Percentiles rank a stretch among this genome's conserved stretches.
Evolutionary conservation across 2,797 vertebrate genomes (phyloP).

Genomic region (Rallus crepitans): DNA sequence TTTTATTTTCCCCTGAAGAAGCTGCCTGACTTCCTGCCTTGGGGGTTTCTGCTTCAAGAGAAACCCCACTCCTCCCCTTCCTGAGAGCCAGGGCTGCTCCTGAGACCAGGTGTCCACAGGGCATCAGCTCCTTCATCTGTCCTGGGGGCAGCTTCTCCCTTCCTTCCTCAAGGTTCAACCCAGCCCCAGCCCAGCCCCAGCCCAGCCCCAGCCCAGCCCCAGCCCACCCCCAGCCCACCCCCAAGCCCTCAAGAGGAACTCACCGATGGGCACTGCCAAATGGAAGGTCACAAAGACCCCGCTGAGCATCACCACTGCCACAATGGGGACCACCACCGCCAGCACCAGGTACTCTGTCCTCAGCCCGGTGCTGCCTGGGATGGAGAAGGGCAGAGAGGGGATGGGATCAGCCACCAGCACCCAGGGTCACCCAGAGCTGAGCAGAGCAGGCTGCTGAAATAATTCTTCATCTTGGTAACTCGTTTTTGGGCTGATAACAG

Average conservation of each 20-base stretch:
- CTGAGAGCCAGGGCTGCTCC: too few relatives aligned
- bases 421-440: background rate
- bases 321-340: background rate
- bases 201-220: too few relatives aligned
- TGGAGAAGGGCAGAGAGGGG: background rate
- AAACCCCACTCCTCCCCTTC: background rate
- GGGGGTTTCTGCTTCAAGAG: background rate
- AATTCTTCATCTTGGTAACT: background rate
- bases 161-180: too few relatives aligned
- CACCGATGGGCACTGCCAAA: accelerated
- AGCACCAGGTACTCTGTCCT: background rate
- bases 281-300: accelerated
- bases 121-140: background rate
- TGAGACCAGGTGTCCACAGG: accelerated
- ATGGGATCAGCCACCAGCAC: background rate
- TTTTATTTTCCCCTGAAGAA: background rate
- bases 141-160: background rate
- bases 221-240: too few relatives aligned
- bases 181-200: too few relatives aligned
- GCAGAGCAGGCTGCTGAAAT: background rate
- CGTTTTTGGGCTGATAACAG: background rate
- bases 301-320: accelerated
- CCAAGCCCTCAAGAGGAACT: background rate
- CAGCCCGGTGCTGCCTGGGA: background rate
- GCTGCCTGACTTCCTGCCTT: background rate